These are phyloP conservation scores for Oostethus manadensis DNA, from an alignment of 2,113 vertebrate species.

Conservation along the genomic window DNA sequence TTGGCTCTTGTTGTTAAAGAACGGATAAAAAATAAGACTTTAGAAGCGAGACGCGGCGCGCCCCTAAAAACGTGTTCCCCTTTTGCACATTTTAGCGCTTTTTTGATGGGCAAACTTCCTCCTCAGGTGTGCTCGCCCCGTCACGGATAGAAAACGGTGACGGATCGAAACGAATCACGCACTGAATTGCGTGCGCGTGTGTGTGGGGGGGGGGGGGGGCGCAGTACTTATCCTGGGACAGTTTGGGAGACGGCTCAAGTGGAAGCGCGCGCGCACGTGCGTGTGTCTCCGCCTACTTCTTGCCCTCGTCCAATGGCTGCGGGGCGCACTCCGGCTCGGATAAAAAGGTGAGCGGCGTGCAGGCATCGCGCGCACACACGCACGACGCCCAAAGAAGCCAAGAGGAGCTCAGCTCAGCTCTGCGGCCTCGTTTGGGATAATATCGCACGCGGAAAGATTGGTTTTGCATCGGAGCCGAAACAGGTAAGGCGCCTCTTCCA, in stretches of 20 bases:
- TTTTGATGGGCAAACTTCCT: no score
- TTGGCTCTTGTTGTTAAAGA: no score
- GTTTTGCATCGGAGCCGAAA: no score
- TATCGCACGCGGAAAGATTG: background rate
- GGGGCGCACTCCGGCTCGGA: constrained; percentile 54
- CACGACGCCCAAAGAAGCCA: background rate
- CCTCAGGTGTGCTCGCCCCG: constrained; percentile 20
- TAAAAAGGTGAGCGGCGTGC: constrained; percentile 62
- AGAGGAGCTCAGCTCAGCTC: background rate
- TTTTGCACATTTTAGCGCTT: no score
- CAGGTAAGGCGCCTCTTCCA: no score
- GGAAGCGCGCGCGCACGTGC: background rate
- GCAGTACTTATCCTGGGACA: no score
- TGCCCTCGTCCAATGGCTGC: constrained; percentile 62
- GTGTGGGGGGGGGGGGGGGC: no score
- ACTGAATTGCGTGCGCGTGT: constrained; percentile 56
- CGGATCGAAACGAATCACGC: constrained; percentile 48
- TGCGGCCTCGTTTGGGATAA: background rate
- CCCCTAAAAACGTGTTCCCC: no score
- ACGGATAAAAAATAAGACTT: no score
- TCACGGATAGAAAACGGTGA: constrained; percentile 28
- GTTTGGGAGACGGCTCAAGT: no score
- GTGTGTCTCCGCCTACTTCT: constrained; percentile 6
- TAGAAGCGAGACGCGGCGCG: no score
- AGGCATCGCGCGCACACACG: constrained; percentile 29